These are phyloP conservation scores for Athrips mouffetella DNA, from an alignment of 2,888 invertebrate species.

Conservation along the genomic window DNA sequence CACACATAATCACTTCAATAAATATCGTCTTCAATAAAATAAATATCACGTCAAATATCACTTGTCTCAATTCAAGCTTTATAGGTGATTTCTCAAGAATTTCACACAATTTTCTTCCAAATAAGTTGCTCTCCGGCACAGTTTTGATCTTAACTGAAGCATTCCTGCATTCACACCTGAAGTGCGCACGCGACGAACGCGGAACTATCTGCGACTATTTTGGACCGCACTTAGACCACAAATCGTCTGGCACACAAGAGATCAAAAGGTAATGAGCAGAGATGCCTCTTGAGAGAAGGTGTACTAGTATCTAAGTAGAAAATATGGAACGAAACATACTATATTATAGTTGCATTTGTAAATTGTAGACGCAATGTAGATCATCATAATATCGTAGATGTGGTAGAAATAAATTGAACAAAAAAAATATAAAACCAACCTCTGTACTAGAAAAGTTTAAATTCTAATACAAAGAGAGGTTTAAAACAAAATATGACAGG, in stretches of 20 bases:
- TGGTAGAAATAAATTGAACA: too few species aligned
- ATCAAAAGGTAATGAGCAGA: conserved; percentile 62
- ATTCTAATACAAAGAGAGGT: too few species aligned
- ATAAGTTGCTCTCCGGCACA: not conserved
- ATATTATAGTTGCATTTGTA: too few species aligned
- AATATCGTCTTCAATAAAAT: not conserved
- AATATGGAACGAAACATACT: too few species aligned
- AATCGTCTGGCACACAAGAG: conserved; percentile 60
- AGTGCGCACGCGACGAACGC: conserved; percentile 54
- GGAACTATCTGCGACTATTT: conserved; percentile 70
- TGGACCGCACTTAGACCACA: conserved; percentile 67
- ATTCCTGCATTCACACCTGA: conserved; percentile 64
- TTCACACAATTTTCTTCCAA: not conserved
- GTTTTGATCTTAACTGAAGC: conserved; percentile 36
- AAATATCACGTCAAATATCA: not conserved
- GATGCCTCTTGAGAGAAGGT: conserved; percentile 11
- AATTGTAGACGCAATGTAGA: too few species aligned
- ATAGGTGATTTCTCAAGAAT: not conserved
- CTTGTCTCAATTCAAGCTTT: not conserved
- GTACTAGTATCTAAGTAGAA: conserved; percentile 17
- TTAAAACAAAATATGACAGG: too few species aligned
- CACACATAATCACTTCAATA: not conserved
- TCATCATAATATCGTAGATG: too few species aligned
- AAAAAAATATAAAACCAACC: too few species aligned
- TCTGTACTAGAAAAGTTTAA: too few species aligned